Evolutionary conservation across 1,140 invertebrate species (phyloP), one percentile per base, ranked within the genome.

Genomic region (Battus philenor): DNA sequence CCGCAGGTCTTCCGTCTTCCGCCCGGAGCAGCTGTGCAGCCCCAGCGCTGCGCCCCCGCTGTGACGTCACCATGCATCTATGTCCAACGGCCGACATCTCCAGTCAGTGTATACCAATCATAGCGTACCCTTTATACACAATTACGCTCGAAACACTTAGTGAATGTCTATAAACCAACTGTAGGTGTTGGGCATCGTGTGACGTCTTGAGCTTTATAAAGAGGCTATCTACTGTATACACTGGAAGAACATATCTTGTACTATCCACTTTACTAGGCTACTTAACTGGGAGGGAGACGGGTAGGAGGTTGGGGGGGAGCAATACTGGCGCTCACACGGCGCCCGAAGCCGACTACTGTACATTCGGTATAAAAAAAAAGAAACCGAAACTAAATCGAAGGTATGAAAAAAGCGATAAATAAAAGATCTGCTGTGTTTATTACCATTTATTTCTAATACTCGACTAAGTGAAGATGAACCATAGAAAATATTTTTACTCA

Each of bases 361-460:
- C n/a, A n/a, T 60, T 31, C 62, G 44, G 44, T 61, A 60, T 65
- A 50, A 44, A 59, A 74, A 67, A 50, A 53, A 60, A 59, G 60
- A 57, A 60, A 31, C 20, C 54, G 33, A 48, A 27, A 61, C 50
- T 63, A 62, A 57, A 54, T 50, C 56, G n/a, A 65, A 54, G 73
- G 74, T 69, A 77, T 54, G 46, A 69, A 72, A n/a, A 63, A 82
- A 83, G 79, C 79, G 74, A 71, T 70, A 82, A 83, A 80, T 83
- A 68, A 83, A 83, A 83, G 68, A 80, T 62, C 79, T 56, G 71
- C 79, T 80, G 76, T 80, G 74, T 83, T 71, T 74, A 65, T 82
- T 72, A 80, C 71, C 75, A 69, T 77, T 83, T 80, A 80, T 80
- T 73, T 73, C 79, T 83, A 82, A 78, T 65, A 68, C 59, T 72